phyloP scores from a whole-genome alignment of 2,797 vertebrate genomes.

The Pseudotriccus pelzelni region DNA sequence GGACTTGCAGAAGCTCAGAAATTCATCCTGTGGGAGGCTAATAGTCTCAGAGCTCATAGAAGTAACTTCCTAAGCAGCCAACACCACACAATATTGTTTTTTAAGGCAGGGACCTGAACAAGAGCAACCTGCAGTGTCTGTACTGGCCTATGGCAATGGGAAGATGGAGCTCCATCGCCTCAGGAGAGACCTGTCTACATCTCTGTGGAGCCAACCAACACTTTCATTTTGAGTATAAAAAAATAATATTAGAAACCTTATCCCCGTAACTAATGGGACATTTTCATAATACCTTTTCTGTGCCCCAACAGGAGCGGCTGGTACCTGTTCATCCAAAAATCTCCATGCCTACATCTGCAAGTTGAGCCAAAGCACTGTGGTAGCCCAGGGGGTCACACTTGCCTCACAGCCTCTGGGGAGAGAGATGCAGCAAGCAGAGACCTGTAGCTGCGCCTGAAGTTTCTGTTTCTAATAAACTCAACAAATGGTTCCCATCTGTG shows the following conservation, averaged over 20 bases:
- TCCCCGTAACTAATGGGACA: background rate
- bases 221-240: background rate
- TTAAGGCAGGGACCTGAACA: background rate
- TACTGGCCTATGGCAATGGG: background rate
- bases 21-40: background rate
- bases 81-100: background rate
- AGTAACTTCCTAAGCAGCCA: background rate
- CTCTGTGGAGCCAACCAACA: background rate
- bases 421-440: background rate
- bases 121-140: background rate
- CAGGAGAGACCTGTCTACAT: fast-evolving
- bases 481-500: slow-evolving; percentile 3
- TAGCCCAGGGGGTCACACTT: background rate
- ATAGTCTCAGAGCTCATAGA: background rate
- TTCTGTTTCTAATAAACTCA: slow-evolving; percentile 49
- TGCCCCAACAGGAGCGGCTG: background rate
- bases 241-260: background rate
- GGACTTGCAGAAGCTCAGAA: background rate
- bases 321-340: background rate
- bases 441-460: background rate
- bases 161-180: background rate
- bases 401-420: background rate
- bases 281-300: background rate
- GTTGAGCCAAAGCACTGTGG: fast-evolving
- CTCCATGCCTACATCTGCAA: background rate